Conservation (phyloP, 2,888 invertebrate species). For the Lithosia quadra region DNA sequence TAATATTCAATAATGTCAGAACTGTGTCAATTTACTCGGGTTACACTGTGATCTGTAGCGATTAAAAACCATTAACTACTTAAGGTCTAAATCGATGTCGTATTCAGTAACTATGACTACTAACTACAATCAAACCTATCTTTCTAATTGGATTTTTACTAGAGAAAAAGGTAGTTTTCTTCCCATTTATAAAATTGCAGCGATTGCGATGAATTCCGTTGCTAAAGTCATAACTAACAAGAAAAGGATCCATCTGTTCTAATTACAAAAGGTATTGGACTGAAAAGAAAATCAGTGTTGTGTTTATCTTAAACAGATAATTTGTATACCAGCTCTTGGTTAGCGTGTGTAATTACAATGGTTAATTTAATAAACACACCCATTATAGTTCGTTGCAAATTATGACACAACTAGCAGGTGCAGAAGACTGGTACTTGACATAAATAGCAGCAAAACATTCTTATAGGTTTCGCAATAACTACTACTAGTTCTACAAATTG, state of each 20-base stretch:
- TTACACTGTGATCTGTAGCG: neutral
- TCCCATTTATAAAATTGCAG: neutral
- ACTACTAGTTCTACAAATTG: neutral
- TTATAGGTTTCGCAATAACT: conserved; percentile 20
- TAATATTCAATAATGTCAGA: neutral
- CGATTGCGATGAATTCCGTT: too few relatives aligned
- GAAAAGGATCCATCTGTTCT: neutral
- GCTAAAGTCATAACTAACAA: neutral
- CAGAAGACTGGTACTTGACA: conserved; percentile 39
- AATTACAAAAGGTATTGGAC: neutral
- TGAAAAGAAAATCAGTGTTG: neutral
- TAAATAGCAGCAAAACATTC: conserved; percentile 36
- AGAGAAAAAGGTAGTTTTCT: neutral
- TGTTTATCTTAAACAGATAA: neutral
- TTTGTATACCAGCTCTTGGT: conserved; percentile 3
- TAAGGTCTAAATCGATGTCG: neutral
- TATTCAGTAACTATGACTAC: neutral
- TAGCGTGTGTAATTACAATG: conserved; percentile 7
- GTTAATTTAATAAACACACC: conserved; percentile 34
- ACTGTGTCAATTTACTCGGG: neutral
- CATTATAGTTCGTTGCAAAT: conserved; percentile 26
- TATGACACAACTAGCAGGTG: conserved; percentile 42
- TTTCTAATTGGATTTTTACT: neutral
- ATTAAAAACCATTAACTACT: neutral
- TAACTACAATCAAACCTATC: neutral